These are phyloP conservation scores for Rhinolophus ferrumequinum DNA, from an alignment of 2,113 vertebrate species.

Conservation along the genomic window DNA sequence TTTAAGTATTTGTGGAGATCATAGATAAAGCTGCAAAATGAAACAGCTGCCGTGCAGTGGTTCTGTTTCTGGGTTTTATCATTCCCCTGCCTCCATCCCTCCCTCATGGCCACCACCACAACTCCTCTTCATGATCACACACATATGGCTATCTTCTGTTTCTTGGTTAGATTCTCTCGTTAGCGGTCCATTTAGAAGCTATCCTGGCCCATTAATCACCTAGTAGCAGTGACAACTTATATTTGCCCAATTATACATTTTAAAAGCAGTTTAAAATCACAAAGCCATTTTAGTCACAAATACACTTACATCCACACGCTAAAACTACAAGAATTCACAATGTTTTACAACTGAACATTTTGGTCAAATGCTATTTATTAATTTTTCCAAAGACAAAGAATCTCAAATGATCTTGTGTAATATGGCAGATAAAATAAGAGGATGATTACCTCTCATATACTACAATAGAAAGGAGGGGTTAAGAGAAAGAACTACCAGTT, in stretches of 20 bases:
- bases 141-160: neutral
- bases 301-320: neutral
- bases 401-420: neutral
- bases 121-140: too few species aligned
- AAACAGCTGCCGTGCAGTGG: conserved; percentile 87
- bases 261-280: conserved; percentile 28
- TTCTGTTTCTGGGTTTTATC: conserved; percentile 65
- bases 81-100: neutral
- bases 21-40: conserved; percentile 80
- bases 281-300: conserved; percentile 40
- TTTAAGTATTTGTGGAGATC: conserved; percentile 76
- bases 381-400: conserved; percentile 39
- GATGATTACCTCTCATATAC: neutral
- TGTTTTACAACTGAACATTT: conserved; percentile 23
- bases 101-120: neutral
- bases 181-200: conserved; percentile 29
- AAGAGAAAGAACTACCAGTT: neutral
- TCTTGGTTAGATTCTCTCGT: conserved; percentile 56
- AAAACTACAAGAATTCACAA: neutral
- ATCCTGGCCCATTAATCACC: conserved; percentile 51
- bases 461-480: neutral
- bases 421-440: neutral
- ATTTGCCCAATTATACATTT: neutral
- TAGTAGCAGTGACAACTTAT: neutral
- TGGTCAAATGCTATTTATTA: neutral